A percentile compares a stretch with the other conserved stretches of the same genome.
Evolutionary conservation across 2,888 invertebrate genomes (phyloP).

Genomic region (Synergus umbraculus): DNA sequence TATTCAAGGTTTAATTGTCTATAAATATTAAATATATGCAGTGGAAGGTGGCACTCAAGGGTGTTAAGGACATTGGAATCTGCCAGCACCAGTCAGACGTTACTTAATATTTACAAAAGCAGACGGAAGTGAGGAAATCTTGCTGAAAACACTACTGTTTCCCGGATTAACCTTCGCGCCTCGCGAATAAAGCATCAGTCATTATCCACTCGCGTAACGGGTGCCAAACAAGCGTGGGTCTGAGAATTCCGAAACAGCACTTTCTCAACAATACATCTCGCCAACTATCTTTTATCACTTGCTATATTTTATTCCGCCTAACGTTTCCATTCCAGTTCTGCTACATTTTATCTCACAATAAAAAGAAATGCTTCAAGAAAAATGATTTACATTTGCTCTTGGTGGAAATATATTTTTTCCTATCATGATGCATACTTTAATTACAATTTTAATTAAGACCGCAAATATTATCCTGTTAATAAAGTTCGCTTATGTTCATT

Average conservation of each 20-base stretch:
- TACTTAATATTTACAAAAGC: conserved; percentile 1
- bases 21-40: background rate
- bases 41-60: background rate
- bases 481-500: background rate
- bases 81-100: background rate
- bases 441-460: background rate
- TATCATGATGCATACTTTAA: background rate
- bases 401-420: too few species aligned
- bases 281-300: conserved; percentile 22
- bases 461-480: background rate
- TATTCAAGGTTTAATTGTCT: conserved; percentile 23
- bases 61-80: conserved; percentile 25
- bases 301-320: conserved; percentile 10
- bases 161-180: conserved; percentile 10
- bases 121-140: conserved; percentile 33
- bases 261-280: conserved; percentile 15
- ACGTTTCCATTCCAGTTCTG: background rate
- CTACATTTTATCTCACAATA: conserved; percentile 16
- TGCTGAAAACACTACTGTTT: conserved; percentile 16
- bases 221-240: conserved; percentile 28
- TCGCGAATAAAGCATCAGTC: conserved; percentile 15
- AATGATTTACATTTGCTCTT: conserved; percentile 14
- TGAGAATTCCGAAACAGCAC: conserved; percentile 9
- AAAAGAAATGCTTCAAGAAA: background rate
- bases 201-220: conserved; percentile 24